Base-by-base conservation (phyloP, 1,140 invertebrate genomes). In the Drosophila mojavensis region DNA sequence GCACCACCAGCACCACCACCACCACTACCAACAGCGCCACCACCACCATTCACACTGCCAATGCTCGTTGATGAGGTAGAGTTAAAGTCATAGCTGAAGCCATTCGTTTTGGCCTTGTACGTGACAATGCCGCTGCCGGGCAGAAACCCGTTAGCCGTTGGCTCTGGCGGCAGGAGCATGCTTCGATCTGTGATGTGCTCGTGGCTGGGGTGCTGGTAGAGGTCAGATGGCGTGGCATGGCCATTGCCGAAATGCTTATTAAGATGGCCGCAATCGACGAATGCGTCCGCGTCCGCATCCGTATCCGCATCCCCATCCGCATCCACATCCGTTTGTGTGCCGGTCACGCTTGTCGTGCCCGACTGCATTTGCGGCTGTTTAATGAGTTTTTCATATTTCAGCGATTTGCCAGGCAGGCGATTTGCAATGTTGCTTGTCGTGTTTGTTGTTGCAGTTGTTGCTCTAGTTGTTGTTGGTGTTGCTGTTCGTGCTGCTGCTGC, bases 341-440 rank as follows among this genome's bases (percentile, higher is more conserved):
- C 81, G 78, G 78, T 85, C 70, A 78, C 66, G 66, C 65, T 82
- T 51, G 73, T 77, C 54, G 41, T 20, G 28, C 62, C 41, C 60
- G 70, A 68, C 60, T 90, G 79, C 81, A 81, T 67, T 75, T 84
- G 84, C 74, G 89, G 78, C 70, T 90, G 81, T 78, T 71, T 89
- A 89, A 89, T 91, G 82, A 91, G 89, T 79, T 84, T 86, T 88
- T 91, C 88, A 88, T 88, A 91, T 90, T 90, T 90, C 50, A 66
- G 45, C 71, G 75, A 70, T 78, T 80, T 80, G 48, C 78, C 78
- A 41, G 75, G 70, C 78, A 81, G 43, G 39, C 83, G 76, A 83
- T 81, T 90, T 78, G 61, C 75, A 75, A 79, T 72, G 65, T 81
- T 65, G 24, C 53, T n/a, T 51, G 39, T 55, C 58, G 45, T 51